Evolutionary conservation across 2,888 invertebrate species (phyloP), one percentile per base, ranked within the genome.

Genomic region (Euzetes globulus): DNA sequence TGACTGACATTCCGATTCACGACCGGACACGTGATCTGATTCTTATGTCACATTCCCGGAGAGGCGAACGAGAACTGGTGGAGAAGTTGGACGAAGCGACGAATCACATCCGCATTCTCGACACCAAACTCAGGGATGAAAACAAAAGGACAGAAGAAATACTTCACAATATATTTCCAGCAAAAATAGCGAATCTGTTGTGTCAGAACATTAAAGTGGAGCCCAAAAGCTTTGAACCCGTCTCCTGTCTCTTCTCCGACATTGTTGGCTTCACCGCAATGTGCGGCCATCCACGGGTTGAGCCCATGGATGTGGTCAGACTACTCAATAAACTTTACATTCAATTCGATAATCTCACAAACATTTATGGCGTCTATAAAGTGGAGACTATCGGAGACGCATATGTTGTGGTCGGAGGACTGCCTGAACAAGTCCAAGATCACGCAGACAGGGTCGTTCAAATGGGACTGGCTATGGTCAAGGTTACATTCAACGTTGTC

Each of bases 361-460:
- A 75, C 27, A 55, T 75, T 41, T 75, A 78, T 71, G 77, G 76
- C 55, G 75, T 78, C 22, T 78, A 77, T 65, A 78, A 78, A 75
- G 80, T 81, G 45, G 81, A 81, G 75, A 81, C 81, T 9, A 81
- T 81, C 41, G 81, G 81, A 6, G 80, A 81, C 72, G 81, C 80
- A 0, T 81, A 81, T 76, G 79, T 81, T 79, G 80, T 80, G 4
- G 81, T 81, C 0, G 78, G 79, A 41, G 82, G 82, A 29, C 79
- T 81, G 1, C 82, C 82, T 11, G 81, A 81, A 71, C 71, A 71
- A 7, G 77, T 75, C 13, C 77, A 72, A 19, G 78, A 77, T 15
- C 82, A 82, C 63, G 82, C 81, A 7, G 78, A 79, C 52, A 76
- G 77, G 33, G 78, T 81, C 9, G 79, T 80, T 2, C 75, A 77